A percentile compares a stretch with the other conserved stretches of the same genome.
Evolutionary conservation across 2,113 vertebrate species (phyloP).

Genomic region (Spea bombifrons): DNA sequence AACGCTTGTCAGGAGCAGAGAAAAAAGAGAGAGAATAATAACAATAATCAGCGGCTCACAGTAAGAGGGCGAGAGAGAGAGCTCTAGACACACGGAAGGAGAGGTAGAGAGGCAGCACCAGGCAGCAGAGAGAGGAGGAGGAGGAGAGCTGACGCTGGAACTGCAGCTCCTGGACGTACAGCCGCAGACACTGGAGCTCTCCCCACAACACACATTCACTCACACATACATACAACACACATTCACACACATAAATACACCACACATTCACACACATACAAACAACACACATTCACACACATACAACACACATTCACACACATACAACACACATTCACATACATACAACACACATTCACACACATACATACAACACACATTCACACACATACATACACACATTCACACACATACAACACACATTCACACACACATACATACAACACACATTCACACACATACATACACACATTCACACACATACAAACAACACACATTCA

Average conservation of each 20-base stretch:
- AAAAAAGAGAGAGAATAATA: conserved; percentile 42
- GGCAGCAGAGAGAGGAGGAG: not conserved
- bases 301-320: too few species aligned
- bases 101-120: conserved; percentile 14
- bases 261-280: too few species aligned
- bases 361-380: too few species aligned
- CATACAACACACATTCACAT: too few species aligned
- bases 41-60: conserved; percentile 39
- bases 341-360: not conserved
- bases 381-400: too few species aligned
- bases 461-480: too few species aligned
- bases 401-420: too few species aligned
- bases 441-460: not conserved
- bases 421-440: too few species aligned
- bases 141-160: not conserved
- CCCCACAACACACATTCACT: not conserved
- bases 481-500: too few species aligned
- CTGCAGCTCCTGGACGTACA: conserved; percentile 32
- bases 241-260: too few species aligned
- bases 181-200: conserved; percentile 7
- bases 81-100: conserved; percentile 11
- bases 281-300: too few species aligned
- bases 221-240: not conserved
- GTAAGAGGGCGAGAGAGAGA: conserved; percentile 15
- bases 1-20: conserved; percentile 31